Evolutionary conservation across 1,140 invertebrate genomes (phyloP), one percentile per base, ranked within the genome.

Genomic region (Ylistrum balloti): DNA sequence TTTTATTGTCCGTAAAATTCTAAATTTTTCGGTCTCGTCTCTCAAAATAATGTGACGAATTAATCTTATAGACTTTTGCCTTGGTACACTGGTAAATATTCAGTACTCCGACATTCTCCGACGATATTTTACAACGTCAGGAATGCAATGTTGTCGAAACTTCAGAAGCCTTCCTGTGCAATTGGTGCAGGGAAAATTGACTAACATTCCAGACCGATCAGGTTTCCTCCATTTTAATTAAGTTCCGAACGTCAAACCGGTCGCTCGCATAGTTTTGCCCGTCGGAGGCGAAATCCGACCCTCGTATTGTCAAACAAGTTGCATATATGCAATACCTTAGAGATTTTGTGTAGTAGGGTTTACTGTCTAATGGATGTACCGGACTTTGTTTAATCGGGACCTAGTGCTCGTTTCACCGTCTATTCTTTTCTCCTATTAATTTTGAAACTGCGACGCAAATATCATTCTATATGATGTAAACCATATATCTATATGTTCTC

Each of bases 61-160:
- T 74, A 74, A 74, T 74, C 56, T 74, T 74, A 74, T 28, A 28
- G 56, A 28, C 15, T 9, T n/a, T n/a, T 7, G 56, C 17, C 9
- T 11, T 74, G n/a, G n/a, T 28, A 28, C 56, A 74, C 28, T 74
- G 56, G 22, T 28, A 22, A n/a, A 3, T 17, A n/a, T 17, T 28
- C 56, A n/a, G n/a, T n/a, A 0, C 3, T 74, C n/a, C 56, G 56
- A 74, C 56, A 74, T 74, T 74, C 56, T 74, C 13, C 56, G 56
- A n/a, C n/a, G n/a, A 28, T 28, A 28, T 74, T 48, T 74, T 28
- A n/a, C 56, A 74, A 28, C 56, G 56, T 28, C 22, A 1, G 56
- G 56, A 74, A 74, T 74, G 56, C n/a, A 74, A 74, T 74, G 56
- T 74, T 74, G 56, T 74, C 20, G 56, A 74, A 74, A 74, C 56